A percentile compares a stretch with the other conserved stretches of the same genome.
phyloP scores from a whole-genome alignment of 2,888 invertebrate genomes.

The Elysia crispata region DNA sequence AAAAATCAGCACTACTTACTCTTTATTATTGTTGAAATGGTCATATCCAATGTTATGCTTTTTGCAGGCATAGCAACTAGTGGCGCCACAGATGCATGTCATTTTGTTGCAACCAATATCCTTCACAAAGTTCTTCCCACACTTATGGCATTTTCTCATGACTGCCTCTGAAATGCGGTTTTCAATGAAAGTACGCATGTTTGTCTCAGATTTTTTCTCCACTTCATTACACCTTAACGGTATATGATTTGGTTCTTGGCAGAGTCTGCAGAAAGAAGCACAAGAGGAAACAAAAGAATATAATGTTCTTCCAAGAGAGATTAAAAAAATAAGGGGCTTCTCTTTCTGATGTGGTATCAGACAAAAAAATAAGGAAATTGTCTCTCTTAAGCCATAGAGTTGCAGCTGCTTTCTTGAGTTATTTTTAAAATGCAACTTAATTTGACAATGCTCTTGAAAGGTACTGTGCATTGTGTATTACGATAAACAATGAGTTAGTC shows the following conservation, averaged over 20 bases:
- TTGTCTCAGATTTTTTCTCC: constrained; percentile 71
- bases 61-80: constrained; percentile 75
- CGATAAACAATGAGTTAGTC: no score
- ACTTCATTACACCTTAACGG: constrained; percentile 77
- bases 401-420: no score
- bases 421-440: no score
- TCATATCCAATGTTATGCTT: constrained; percentile 78
- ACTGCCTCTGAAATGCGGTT: constrained; percentile 78
- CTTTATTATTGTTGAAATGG: constrained; percentile 78
- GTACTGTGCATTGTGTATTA: no score
- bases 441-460: no score
- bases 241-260: constrained; percentile 80
- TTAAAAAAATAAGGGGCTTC: no score
- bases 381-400: no score
- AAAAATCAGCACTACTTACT: constrained; percentile 26
- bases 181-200: constrained; percentile 79
- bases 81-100: constrained; percentile 74
- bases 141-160: constrained; percentile 70
- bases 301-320: no score
- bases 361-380: no score
- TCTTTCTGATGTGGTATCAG: no score
- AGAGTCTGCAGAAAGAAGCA: constrained; percentile 72
- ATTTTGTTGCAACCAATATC: constrained; percentile 75
- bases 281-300: no score
- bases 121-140: constrained; percentile 71